Percentiles rank a stretch among this genome's conserved stretches.
Evolutionary conservation across 2,888 invertebrate genomes (phyloP).

Genomic region (Clusia tigrina): DNA sequence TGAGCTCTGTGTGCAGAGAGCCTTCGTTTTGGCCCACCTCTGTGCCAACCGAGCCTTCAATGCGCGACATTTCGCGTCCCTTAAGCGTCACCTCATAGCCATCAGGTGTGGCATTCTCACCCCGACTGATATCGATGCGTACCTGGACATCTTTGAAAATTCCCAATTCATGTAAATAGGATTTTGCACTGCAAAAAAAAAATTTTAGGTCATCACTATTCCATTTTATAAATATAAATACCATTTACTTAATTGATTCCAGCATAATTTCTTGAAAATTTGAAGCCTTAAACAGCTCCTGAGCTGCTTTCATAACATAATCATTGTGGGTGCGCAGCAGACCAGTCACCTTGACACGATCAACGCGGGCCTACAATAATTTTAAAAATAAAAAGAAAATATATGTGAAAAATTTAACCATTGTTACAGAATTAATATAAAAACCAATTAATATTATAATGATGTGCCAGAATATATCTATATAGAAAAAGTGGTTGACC

Average conservation of each 20-base stretch:
- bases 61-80: conserved; percentile 82
- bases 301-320: conserved; percentile 79
- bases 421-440: no score
- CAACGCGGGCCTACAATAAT: conserved; percentile 74
- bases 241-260: conserved; percentile 70
- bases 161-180: conserved; percentile 82
- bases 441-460: no score
- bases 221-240: conserved; percentile 60
- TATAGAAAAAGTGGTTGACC: no score
- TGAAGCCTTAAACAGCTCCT: conserved; percentile 81
- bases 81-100: conserved; percentile 86
- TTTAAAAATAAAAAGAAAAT: conserved; percentile 53
- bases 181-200: conserved; percentile 69
- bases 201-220: conserved; percentile 23
- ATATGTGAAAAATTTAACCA: no score
- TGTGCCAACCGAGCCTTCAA: conserved; percentile 86
- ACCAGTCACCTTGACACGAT: conserved; percentile 86
- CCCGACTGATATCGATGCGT: conserved; percentile 86
- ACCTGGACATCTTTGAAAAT: conserved; percentile 89
- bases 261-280: conserved; percentile 87
- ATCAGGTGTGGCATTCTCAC: conserved; percentile 78
- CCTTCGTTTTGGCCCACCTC: conserved; percentile 93
- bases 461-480: no score
- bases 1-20: conserved; percentile 72
- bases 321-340: conserved; percentile 88